Evolutionary conservation across 2,888 invertebrate genomes (phyloP).

Genomic region (Tholera decimalis): DNA sequence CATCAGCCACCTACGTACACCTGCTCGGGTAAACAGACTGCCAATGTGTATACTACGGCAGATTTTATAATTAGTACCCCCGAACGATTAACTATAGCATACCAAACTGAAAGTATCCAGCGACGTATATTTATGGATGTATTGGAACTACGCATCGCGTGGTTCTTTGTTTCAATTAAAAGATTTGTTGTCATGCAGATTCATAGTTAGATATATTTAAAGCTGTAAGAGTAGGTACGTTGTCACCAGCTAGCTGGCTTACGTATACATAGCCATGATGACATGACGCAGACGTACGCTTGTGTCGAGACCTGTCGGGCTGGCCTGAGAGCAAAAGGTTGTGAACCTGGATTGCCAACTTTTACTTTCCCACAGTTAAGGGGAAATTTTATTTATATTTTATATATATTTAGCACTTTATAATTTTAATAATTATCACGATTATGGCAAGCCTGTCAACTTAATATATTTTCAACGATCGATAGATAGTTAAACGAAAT

Average conservation of each 20-base stretch:
- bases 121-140: conserved; percentile 16
- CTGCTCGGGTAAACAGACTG: conserved; percentile 70
- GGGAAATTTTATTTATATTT: background rate
- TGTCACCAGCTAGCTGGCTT: conserved; percentile 63
- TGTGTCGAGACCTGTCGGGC: conserved; percentile 81
- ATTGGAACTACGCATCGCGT: conserved; percentile 20
- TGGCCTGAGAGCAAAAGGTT: conserved; percentile 84
- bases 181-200: conserved; percentile 19
- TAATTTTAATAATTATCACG: no score
- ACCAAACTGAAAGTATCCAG: conserved; percentile 57
- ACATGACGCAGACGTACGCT: conserved; percentile 75
- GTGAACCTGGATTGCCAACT: conserved; percentile 78
- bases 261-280: conserved; percentile 68
- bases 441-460: no score
- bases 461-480: no score
- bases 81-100: conserved; percentile 71
- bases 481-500: no score
- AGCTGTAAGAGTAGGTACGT: conserved; percentile 35
- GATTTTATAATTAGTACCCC: conserved; percentile 72
- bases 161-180: conserved; percentile 26
- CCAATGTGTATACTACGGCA: conserved; percentile 65
- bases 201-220: conserved; percentile 24
- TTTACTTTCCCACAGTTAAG: conserved; percentile 55
- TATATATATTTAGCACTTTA: no score
- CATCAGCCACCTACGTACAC: conserved; percentile 74